phyloP scores from a whole-genome alignment of 2,797 vertebrate species.

The Myotis vivesi region DNA sequence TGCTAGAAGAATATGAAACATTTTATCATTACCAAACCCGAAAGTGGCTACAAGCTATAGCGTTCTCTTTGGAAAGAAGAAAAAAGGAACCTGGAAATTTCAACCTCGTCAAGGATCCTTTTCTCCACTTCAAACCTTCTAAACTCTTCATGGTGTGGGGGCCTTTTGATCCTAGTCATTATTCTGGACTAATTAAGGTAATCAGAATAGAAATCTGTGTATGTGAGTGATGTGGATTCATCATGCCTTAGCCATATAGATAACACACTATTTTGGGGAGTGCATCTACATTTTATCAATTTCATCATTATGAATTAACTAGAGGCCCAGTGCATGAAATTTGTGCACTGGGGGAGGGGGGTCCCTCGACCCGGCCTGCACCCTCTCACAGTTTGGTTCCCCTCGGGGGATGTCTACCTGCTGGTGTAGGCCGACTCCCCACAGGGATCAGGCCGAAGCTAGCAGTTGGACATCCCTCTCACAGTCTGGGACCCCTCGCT shows the following conservation, averaged over 20 bases:
- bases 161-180: neutral
- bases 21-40: neutral
- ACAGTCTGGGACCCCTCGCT: too few relatives aligned
- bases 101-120: neutral
- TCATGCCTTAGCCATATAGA: neutral
- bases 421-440: too few relatives aligned
- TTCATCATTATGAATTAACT: conserved; percentile 19
- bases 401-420: too few relatives aligned
- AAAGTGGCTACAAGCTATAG: neutral
- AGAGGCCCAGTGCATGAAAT: too few relatives aligned
- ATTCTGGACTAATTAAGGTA: neutral
- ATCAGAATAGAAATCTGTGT: neutral
- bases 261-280: neutral
- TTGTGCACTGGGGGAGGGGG: too few relatives aligned
- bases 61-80: neutral
- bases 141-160: neutral
- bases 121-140: neutral
- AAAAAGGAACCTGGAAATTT: neutral
- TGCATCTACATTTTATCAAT: neutral
- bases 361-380: too few relatives aligned
- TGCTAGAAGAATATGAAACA: conserved; percentile 1
- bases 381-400: too few relatives aligned
- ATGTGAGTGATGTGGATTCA: neutral
- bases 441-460: too few relatives aligned
- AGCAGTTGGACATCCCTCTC: too few relatives aligned